These are phyloP conservation scores for Fabriciana adippe DNA, from an alignment of 2,888 invertebrate species.

Conservation along the genomic window DNA sequence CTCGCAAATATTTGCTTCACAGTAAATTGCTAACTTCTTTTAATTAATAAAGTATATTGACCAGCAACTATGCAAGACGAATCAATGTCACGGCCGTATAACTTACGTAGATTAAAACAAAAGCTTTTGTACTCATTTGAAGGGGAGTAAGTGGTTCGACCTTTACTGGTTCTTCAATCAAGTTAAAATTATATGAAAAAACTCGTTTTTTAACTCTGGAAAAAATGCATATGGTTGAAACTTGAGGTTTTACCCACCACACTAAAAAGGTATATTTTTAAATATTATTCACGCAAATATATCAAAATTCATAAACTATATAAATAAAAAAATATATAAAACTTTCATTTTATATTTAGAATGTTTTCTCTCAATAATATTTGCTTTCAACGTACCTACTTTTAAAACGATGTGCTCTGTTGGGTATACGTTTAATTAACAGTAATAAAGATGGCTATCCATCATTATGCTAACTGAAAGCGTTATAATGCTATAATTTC, in stretches of 20 bases:
- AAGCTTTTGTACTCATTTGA: slow-evolving; percentile 11
- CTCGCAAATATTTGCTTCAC: no score
- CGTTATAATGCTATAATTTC: background rate
- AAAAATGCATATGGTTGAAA: no score
- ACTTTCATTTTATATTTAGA: background rate
- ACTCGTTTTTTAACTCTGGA: no score
- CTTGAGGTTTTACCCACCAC: no score
- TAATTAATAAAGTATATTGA: no score
- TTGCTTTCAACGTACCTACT: slow-evolving; percentile 3
- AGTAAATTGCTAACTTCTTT: no score
- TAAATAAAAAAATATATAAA: no score
- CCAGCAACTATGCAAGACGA: background rate
- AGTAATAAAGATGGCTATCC: background rate
- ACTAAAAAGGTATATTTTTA: no score
- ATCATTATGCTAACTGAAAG: background rate
- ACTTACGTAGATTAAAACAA: slow-evolving; percentile 16
- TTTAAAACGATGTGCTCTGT: slow-evolving; percentile 25
- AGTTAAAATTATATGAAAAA: background rate
- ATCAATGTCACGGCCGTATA: slow-evolving; percentile 13
- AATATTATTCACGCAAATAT: no score
- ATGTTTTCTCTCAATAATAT: slow-evolving; percentile 2
- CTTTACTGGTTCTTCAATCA: slow-evolving; percentile 14
- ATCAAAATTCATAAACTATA: no score
- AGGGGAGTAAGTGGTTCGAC: slow-evolving; percentile 17
- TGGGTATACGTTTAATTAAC: slow-evolving; percentile 26